These are phyloP conservation scores for Hormaphis cornu DNA, from an alignment of 1,140 invertebrate species.

Conservation along the genomic window DNA sequence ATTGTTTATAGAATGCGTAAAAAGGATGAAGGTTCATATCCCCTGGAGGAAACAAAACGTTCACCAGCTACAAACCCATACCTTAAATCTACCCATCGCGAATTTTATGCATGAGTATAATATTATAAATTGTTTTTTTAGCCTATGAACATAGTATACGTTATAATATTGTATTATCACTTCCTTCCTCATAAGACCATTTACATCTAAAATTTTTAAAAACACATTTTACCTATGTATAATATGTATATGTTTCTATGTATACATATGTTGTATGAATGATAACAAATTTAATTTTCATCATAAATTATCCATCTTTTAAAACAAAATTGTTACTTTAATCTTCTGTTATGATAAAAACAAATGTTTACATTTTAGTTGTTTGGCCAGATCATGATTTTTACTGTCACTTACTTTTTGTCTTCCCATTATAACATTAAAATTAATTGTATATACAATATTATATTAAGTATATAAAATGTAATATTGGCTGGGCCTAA, in stretches of 20 bases:
- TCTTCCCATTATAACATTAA: conserved; percentile 18
- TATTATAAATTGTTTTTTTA: conserved; percentile 2
- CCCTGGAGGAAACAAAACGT: conserved; percentile 90
- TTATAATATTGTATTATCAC: conserved; percentile 19
- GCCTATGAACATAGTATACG: conserved; percentile 25
- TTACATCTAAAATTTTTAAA: neutral
- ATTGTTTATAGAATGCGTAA: conserved; percentile 99
- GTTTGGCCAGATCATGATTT: neutral
- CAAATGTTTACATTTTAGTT: neutral
- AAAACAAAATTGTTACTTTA: neutral
- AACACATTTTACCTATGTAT: too few relatives aligned
- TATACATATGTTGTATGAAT: neutral
- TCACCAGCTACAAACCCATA: conserved; percentile 84
- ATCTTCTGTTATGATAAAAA: neutral
- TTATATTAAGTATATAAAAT: neutral
- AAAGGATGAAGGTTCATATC: conserved; percentile 98
- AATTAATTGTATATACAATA: neutral
- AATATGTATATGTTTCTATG: neutral
- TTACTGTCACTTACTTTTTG: neutral
- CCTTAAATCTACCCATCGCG: conserved; percentile 80
- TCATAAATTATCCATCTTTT: neutral
- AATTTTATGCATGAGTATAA: conserved; percentile 79
- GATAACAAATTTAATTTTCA: neutral
- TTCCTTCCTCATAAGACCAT: neutral
- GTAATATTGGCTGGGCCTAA: neutral